Evolutionary conservation across 1,140 invertebrate species (phyloP), one percentile per base, ranked within the genome.

Genomic region (Platorchestia sp.): DNA sequence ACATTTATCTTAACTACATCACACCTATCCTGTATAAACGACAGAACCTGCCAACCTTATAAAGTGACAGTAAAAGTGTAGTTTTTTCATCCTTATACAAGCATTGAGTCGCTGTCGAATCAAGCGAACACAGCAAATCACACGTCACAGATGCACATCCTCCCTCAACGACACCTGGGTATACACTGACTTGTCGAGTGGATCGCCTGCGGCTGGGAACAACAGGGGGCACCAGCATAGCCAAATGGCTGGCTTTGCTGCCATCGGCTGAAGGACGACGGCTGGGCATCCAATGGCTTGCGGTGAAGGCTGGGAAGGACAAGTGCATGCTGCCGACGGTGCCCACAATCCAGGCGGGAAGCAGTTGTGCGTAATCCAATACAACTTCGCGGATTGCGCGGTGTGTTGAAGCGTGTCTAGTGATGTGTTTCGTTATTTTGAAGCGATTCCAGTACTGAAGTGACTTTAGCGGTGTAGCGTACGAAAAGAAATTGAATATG

Each of bases 201-300:
- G 44, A 93, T 93, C 91, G 91, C 91, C 91, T 47, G 91, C 43
- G 91, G 91, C 91, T 47, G 43, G 43, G 91, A 93, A 93, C 91
- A 47, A 93, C 43, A 93, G 91, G 91, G 91, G 91, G 91, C 91
- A 93, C 91, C 91, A 93, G 91, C 91, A 93, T 45, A 90, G 87
- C 87, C 87, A 90, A 42, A 44, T 45, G 91, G 91, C 91, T 93
- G 91, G 87, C 87, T 93, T 42, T 19, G 41, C 91, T 93, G 91
- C 91, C 91, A 93, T n/a, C 91, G 91, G 91, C 43, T 93, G 91
- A 93, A 93, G 91, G 91, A 93, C 91, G 91, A 47, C 91, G 91
- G 45, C 91, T 93, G 91, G 91, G 91, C 91, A 93, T 93, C 91
- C 40, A 45, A 93, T 93, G 91, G 91, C 91, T 93, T 45, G 43